Conservation (phyloP, 2,888 invertebrate species). For the Parnassius glacialis region DNA sequence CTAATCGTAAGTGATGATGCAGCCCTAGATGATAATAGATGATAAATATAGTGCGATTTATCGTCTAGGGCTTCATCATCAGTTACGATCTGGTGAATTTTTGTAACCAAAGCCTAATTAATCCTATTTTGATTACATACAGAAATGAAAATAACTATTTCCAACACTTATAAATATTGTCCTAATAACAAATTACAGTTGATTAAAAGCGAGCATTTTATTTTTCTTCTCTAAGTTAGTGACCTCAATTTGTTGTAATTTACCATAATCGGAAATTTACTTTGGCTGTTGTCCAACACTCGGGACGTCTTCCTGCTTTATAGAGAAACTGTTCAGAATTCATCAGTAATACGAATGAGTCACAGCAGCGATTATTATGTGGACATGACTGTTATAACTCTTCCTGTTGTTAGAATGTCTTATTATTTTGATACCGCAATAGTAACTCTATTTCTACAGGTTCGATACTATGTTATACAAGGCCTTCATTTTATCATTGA, state of each 20-base stretch:
- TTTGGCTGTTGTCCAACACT: constrained; percentile 59
- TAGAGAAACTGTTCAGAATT: constrained; percentile 34
- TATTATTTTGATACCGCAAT: not conserved
- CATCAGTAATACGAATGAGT: constrained; percentile 24
- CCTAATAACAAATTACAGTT: too few relatives aligned
- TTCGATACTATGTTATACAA: too few relatives aligned
- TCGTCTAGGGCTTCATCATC: too few relatives aligned
- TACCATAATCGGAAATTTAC: constrained; percentile 55
- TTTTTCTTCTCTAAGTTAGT: not conserved
- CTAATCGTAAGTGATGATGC: too few relatives aligned
- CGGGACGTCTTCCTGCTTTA: constrained; percentile 44
- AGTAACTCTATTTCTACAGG: too few relatives aligned
- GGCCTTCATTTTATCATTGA: too few relatives aligned
- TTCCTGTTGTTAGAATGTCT: constrained; percentile 12
- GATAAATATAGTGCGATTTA: too few relatives aligned
- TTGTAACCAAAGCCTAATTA: too few relatives aligned
- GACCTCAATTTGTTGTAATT: constrained; percentile 13
- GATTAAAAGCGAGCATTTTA: too few relatives aligned
- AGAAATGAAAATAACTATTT: too few relatives aligned
- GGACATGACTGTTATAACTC: constrained; percentile 20
- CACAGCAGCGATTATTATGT: constrained; percentile 24
- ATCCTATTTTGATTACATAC: not conserved
- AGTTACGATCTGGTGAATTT: not conserved
- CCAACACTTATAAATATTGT: too few relatives aligned
- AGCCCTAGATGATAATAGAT: too few relatives aligned